phyloP scores from a whole-genome alignment of 2,113 vertebrate genomes.

The Rhagologus leucostigma region DNA sequence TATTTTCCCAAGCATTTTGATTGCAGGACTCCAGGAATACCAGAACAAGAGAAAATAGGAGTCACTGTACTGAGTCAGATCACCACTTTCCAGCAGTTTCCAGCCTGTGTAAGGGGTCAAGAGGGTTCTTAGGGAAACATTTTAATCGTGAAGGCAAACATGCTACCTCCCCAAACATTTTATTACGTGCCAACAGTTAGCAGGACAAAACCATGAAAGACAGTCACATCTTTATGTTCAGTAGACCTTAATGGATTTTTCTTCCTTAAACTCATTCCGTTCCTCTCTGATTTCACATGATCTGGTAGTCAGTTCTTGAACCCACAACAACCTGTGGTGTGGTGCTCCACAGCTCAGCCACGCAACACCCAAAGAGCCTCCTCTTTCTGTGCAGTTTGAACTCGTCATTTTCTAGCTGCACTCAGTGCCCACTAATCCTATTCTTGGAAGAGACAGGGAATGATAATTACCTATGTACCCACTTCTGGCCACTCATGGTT shows the following conservation, averaged over 20 bases:
- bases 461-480: not conserved
- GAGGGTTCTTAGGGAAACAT: not conserved
- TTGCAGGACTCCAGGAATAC: not conserved
- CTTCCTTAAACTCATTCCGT: not conserved
- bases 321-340: not conserved
- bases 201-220: not conserved
- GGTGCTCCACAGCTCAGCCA: not conserved
- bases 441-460: not conserved
- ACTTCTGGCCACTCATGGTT: not conserved
- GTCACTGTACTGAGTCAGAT: not conserved
- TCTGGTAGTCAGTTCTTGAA: not conserved
- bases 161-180: not conserved
- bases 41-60: not conserved
- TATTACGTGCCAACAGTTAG: not conserved
- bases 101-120: not conserved
- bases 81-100: not conserved
- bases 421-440: not conserved
- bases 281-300: not conserved
- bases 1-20: not conserved
- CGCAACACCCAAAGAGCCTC: not conserved
- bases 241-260: not conserved
- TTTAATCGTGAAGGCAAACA: not conserved
- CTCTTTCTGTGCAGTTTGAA: not conserved
- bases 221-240: not conserved
- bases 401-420: not conserved